Conservation (phyloP, 2,888 invertebrate species). For the Apoderus coryli region DNA sequence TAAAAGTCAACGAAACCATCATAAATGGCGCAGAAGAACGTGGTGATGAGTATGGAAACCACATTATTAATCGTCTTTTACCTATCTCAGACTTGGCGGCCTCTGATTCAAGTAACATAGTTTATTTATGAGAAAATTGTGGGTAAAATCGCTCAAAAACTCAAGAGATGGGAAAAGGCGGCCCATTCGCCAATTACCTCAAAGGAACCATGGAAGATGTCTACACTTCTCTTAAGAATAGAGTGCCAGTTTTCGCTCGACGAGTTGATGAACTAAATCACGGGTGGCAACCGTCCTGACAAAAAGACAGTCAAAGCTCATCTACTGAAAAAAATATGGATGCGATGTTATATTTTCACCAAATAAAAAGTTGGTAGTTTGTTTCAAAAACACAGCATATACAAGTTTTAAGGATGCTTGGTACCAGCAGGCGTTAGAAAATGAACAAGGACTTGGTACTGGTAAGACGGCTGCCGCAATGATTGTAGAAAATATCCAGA, state of each 20-base stretch:
- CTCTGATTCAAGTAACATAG: constrained; percentile 1
- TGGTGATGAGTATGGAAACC: constrained; percentile 1
- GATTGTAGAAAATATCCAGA: constrained; percentile 17
- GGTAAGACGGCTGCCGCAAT: constrained; percentile 16
- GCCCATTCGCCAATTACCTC: no score
- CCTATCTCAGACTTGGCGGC: constrained; percentile 1
- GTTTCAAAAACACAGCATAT: constrained; percentile 17
- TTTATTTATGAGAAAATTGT: no score
- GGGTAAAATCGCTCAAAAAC: no score
- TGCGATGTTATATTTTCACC: no score
- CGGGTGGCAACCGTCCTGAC: constrained; percentile 11
- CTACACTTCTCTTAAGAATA: no score
- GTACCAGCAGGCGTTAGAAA: constrained; percentile 14
- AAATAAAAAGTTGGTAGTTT: constrained; percentile 15
- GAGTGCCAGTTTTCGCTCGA: constrained; percentile 17
- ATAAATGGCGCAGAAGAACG: constrained; percentile 1
- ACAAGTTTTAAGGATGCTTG: constrained; percentile 15
- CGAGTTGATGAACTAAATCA: constrained; percentile 14
- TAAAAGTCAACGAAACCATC: background rate
- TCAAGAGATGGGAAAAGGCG: no score
- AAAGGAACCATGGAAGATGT: no score
- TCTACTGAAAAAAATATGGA: constrained; percentile 9
- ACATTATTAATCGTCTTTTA: constrained; percentile 2
- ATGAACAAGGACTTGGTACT: constrained; percentile 9
- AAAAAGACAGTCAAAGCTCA: constrained; percentile 10